Base-by-base conservation (phyloP, 2,888 invertebrate genomes). In the Pyrgus malvae region DNA sequence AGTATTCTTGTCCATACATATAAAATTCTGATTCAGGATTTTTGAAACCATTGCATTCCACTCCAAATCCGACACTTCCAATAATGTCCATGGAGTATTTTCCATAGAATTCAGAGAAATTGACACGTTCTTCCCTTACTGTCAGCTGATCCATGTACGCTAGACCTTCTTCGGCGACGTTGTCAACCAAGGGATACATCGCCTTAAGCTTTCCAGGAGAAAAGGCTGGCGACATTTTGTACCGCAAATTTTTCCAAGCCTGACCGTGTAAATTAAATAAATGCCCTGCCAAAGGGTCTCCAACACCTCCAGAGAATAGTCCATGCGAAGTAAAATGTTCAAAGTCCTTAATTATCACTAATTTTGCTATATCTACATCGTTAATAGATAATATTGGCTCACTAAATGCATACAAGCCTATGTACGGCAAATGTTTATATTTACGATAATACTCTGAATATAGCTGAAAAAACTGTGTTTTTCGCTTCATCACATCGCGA, bases 291-390 rank as follows among this genome's bases (percentile, higher is more conserved):
- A 94, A 62, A 0, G 92, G 92, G 72, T 94, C 93, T 12, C 91
- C 89, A 11, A 89, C 77, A 48, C 93, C 93, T 55, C 93, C 93
- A 6, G 82, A 87, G 67, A 92, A 92, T 27, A 92, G 82, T 0
- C 94, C 94, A 42, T 94, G 92, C 63, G 94, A 93, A 71, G 92
- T 91, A 62, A 95, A 94, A 71, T 92, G 81, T 8, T 83, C 83
- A 62, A 93, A 94, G 68, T 94, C 94, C 63, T 89, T 91, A 38
- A 91, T 88, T 63, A 94, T 69, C 14, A 94, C 84, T 48, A 90
- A 81, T 61, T 92, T 93, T 1, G 92, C 91, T 57, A 94, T 68
- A 9, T 92, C 91, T 8, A 92, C 91, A 74, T 94, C 93, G 53
- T 93, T 82, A 5, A 94, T 79, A 21, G 93, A 71, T 25, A 94